These are phyloP conservation scores for Egretta garzetta DNA, from an alignment of 2,113 vertebrate species.

Conservation along the genomic window DNA sequence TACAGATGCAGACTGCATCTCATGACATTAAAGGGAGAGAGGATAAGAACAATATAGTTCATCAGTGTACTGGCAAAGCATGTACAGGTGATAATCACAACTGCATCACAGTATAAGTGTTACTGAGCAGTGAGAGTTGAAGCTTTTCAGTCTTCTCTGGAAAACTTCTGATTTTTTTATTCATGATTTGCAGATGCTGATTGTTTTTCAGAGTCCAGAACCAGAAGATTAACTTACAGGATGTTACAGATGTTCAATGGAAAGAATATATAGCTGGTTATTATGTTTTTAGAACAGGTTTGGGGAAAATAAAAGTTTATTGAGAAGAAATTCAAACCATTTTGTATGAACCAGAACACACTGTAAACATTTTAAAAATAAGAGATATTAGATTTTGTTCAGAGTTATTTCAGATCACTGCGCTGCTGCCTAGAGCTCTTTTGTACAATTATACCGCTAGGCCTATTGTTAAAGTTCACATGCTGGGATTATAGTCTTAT, in stretches of 20 bases:
- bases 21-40: neutral
- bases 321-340: neutral
- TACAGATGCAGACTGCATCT: neutral
- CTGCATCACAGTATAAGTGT: neutral
- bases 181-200: neutral
- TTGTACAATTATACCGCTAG: neutral
- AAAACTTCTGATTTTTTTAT: neutral
- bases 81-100: neutral
- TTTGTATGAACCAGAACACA: neutral
- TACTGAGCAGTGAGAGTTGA: neutral
- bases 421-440: neutral
- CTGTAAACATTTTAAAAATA: neutral
- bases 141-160: neutral
- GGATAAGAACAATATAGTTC: neutral
- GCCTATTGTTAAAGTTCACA: neutral
- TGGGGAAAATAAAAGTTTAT: constrained; percentile 14
- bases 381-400: neutral
- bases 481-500: neutral
- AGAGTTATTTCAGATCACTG: neutral
- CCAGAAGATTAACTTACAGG: neutral
- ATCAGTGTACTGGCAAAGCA: neutral
- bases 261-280: neutral
- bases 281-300: neutral
- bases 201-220: neutral
- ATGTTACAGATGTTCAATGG: neutral